Evolutionary conservation across 2,113 vertebrate genomes (phyloP).

Genomic region (Gopherus flavomarginatus): DNA sequence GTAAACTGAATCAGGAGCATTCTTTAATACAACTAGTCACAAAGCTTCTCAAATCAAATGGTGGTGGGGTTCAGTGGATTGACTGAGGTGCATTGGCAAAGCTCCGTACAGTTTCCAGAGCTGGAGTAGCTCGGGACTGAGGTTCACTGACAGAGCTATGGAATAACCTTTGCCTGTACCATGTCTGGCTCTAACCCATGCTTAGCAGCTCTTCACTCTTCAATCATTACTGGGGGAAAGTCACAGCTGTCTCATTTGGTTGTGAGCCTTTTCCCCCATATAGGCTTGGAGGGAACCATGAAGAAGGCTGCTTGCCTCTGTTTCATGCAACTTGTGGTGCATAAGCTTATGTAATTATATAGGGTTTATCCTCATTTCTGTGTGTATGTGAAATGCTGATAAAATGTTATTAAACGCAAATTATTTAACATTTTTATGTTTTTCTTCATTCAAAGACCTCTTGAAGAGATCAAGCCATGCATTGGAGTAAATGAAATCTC

Average conservation of each 20-base stretch:
- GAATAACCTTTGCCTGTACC: not conserved
- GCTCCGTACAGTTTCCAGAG: accelerated
- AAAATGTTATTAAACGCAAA: not conserved
- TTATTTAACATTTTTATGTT: not conserved
- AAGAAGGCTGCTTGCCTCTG: not conserved
- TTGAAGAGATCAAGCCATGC: conserved; percentile 90
- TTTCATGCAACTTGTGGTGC: not conserved
- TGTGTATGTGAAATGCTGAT: not conserved
- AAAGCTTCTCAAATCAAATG: not conserved
- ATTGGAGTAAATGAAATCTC: conserved; percentile 91
- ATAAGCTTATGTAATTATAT: not conserved
- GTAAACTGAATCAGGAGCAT: not conserved
- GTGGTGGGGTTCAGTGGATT: not conserved
- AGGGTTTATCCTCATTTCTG: accelerated
- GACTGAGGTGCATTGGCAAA: not conserved
- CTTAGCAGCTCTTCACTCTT: not conserved
- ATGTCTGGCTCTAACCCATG: not conserved
- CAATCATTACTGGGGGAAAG: not conserved
- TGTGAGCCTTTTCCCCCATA: not conserved
- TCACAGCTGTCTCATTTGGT: not conserved
- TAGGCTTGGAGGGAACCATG: too few relatives aligned
- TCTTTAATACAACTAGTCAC: not conserved
- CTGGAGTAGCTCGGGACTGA: not conserved
- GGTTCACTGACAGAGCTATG: not conserved
- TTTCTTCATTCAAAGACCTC: conserved; percentile 80